Evolutionary conservation across 2,888 invertebrate species (phyloP), one percentile per base, ranked within the genome.

Genomic region (Macrophya annulata): DNA sequence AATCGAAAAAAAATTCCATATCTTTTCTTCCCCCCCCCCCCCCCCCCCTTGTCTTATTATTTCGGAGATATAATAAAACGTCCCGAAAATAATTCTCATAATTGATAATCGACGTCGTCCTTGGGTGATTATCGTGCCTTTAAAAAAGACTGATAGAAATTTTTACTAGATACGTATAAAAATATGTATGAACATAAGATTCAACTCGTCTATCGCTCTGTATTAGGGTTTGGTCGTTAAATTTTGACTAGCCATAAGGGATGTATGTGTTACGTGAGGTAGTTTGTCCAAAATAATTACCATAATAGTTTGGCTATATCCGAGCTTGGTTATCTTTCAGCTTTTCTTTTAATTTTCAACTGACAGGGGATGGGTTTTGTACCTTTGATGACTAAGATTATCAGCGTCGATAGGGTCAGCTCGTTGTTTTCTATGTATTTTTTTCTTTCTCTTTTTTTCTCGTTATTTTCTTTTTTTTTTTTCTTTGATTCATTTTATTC

Each of bases 401-500:
- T 51, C 48, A 77, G 51, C 51, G 51, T 17, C 51, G 76, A 37
- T 48, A n/a, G 55, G 43, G 79, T 81, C 12, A 51, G 51, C 55
- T 15, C 25, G 65, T 59, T 21, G 45, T 77, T 51, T 48, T 59
- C 6, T 40, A 77, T 76, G 40, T 65, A 8, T 81, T 62, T 65
- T 83, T 83, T 37, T 43, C 85, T 45, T 5, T 48, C 79, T 43
- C 15, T 37, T 84, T 45, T 5, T 48, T 76, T 43, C 15, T 8
- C 17, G 9, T 51, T 4, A 4, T 79, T 62, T 81, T n/a, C n/a
- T 84, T 85, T 37, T 51, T 55, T 68, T 81, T 77, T 83, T 10
- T 77, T n/a, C n/a, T n/a, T n/a, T n/a, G n/a, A n/a, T n/a, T 84
- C n/a, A 59, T 17, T 43, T 17, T 31, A 81, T 83, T 72, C 76